phyloP scores from a whole-genome alignment of 2,888 invertebrate species.

The Ptychoptera contaminata region DNA sequence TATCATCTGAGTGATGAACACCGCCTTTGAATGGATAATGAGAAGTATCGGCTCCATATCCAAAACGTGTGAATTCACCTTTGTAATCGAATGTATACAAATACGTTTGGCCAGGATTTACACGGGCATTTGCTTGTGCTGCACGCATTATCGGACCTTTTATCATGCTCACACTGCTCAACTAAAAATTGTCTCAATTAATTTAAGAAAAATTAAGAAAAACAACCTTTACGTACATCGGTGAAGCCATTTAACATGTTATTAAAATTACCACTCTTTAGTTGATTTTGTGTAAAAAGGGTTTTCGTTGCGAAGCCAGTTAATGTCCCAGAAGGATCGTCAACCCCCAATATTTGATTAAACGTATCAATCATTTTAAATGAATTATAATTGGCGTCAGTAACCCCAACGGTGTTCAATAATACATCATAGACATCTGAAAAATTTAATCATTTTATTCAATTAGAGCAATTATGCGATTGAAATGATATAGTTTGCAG shows the following conservation, averaged over 20 bases:
- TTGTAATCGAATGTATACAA: constrained; percentile 35
- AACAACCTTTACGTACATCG: constrained; percentile 27
- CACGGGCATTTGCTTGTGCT: constrained; percentile 24
- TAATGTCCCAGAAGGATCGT: constrained; percentile 29
- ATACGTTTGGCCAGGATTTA: constrained; percentile 23
- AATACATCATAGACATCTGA: constrained; percentile 14
- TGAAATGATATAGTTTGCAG: background rate
- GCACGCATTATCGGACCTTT: constrained; percentile 32
- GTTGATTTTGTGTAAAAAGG: constrained; percentile 24
- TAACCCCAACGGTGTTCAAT: constrained; percentile 6
- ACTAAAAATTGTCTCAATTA: constrained; percentile 18
- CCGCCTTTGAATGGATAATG: constrained; percentile 35
- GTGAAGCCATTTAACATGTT: constrained; percentile 31
- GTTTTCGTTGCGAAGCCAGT: constrained; percentile 28
- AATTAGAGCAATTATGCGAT: background rate
- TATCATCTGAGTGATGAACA: constrained; percentile 42
- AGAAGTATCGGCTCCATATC: constrained; percentile 25
- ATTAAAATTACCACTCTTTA: constrained; percentile 27
- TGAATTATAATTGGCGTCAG: constrained; percentile 6
- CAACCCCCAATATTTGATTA: constrained; percentile 25
- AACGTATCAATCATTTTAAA: constrained; percentile 8
- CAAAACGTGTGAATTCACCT: constrained; percentile 29
- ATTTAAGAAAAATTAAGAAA: background rate
- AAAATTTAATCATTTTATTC: background rate
- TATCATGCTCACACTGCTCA: constrained; percentile 30